Base-by-base conservation (phyloP, 1,140 invertebrate genomes). In the Bombus superbus region DNA sequence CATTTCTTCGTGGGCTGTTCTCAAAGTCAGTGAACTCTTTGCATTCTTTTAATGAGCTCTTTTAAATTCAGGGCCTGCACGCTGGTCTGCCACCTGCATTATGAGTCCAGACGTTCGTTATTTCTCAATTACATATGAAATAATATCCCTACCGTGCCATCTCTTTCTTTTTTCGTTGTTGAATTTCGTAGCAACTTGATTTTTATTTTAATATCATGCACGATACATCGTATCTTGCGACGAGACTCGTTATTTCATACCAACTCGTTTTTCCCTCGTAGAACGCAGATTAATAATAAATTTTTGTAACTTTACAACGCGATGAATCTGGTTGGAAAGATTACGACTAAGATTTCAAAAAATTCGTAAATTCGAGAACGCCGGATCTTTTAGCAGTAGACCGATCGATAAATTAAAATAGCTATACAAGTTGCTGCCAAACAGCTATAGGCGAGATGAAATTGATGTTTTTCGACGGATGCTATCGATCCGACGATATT, bases 11-110 rank as follows among this genome's bases (percentile, higher is more conserved):
- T n/a, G 75, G 18, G 1, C 38, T 28, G 38, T 77, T 62, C 40
- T 62, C 40, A n/a, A 77, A 35, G 75, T 32, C 38, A 77, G 40
- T 32, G 57, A 77, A 77, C 57, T 42, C 62, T 18, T 77, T 77
- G 75, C 57, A 62, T 77, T 64, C 75, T 62, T 77, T 77, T 77
- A 77, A 77, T 77, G 75, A 77, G 75, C 57, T 62, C 75, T 77
- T 77, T 77, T 77, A 77, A 77, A 77, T 77, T 77, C 75, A 77
- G 75, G 75, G 75, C 28, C 47, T 57, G 74, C 28, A 32, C 28
- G 75, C 35, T 75, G 53, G 40, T n/a, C 57, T 42, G 42, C 57
- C 75, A 62, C 10, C 75, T 77, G 75, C 75, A 77, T 62, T 77
- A 40, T n/a, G 35, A 77, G 75, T n/a, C 28, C 75, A 77, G 38